Evolutionary conservation across 2,888 invertebrate species (phyloP), one percentile per base, ranked within the genome.

Genomic region (Athetis lepigone): DNA sequence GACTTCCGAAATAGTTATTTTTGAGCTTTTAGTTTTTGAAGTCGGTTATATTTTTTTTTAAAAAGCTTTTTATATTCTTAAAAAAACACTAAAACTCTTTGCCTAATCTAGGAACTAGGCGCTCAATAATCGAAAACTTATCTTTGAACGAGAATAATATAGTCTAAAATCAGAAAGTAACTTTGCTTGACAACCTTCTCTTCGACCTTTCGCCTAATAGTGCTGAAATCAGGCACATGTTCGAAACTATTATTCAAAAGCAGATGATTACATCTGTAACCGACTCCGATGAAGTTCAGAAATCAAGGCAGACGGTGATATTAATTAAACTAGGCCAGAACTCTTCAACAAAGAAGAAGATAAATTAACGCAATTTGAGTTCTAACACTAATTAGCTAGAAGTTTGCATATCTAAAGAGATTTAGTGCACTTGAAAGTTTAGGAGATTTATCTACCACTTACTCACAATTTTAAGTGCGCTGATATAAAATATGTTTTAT

Each of bases 331-430:
- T 39, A 50, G 50, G 65, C 72, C 43, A 49, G 37, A 45, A 50
- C 72, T 49, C 23, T 39, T 6, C 50, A 56, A 68, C 68, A 68
- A 67, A 56, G 57, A 46, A 45, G 71, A 75, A 74, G 75, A 69
- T 57, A 21, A 56, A 69, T 69, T 68, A 74, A 42, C 40, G 45
- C 75, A 57, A 74, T 69, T 74, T 67, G 69, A 67, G 57, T 74
- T 68, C 43, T 68, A 69, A 69, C 69, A 57, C 46, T 74, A 69
- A 69, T 69, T 69, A 74, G 58, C 51, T 74, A 18, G 40, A 74
- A 74, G 75, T 69, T 69, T 57, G 69, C 57, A 74, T 68, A 69
- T 74, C 58, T 49, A 18, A 57, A 51, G 69, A 68, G 75, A 69
- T 69, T 68, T 69, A 69, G 69, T 75, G 75, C 69, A 67, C 37